Evolutionary conservation across 92 coral and sea anemone genomes (phyloP).

Genomic region (Porites cylindrica): DNA sequence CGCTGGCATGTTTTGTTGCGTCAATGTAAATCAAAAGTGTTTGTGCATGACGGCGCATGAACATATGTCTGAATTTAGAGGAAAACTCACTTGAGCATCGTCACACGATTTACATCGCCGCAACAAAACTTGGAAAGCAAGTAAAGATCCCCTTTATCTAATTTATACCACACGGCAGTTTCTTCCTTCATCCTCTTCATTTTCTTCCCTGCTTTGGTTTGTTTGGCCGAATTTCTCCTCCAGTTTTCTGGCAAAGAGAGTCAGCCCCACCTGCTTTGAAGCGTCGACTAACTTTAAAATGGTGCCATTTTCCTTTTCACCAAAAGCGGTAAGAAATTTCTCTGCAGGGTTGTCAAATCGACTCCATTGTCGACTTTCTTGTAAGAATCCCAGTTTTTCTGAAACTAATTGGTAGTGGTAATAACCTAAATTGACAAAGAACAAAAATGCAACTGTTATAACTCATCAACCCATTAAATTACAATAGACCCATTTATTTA

Average conservation of each 20-base stretch:
- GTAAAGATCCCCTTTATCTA: no score
- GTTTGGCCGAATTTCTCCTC: neutral
- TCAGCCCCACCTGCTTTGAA: neutral
- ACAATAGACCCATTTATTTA: no score
- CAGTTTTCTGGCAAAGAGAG: neutral
- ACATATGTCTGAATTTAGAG: no score
- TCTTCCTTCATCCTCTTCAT: neutral
- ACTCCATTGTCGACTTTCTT: neutral
- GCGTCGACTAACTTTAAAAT: neutral
- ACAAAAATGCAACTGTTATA: neutral
- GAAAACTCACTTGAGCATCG: no score
- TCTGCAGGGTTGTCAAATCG: neutral
- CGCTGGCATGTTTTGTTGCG: no score
- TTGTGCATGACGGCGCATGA: no score
- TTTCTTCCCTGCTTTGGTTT: neutral
- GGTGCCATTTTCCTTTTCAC: neutral
- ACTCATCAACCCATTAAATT: neutral
- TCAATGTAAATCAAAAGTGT: no score
- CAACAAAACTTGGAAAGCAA: no score
- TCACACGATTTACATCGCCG: no score
- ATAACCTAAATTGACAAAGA: neutral
- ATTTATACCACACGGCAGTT: neutral
- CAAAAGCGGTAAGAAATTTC: neutral
- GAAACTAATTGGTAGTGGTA: neutral
- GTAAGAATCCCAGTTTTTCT: neutral